These are phyloP conservation scores for Lampris megalopsis DNA, from an alignment of 2,113 vertebrate genomes.

Conservation along the genomic window DNA sequence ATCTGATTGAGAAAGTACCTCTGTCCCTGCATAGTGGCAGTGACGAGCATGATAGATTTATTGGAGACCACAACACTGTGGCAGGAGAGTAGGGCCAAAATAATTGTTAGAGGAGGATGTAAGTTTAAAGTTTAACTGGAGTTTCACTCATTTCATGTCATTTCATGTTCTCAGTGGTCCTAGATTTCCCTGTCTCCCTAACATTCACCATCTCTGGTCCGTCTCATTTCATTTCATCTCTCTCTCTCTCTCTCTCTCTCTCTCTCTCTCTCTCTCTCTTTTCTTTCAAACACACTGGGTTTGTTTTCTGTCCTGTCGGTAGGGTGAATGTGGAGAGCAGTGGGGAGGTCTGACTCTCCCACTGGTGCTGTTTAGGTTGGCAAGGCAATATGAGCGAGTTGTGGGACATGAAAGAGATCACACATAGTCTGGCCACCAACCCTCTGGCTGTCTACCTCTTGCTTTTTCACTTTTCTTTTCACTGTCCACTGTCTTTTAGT, in stretches of 20 bases:
- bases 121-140: slow-evolving; percentile 32
- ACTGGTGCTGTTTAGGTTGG: slow-evolving; percentile 74
- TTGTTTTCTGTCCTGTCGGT: slow-evolving; percentile 76
- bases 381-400: slow-evolving; percentile 61
- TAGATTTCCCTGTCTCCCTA: neutral
- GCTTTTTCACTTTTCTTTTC: slow-evolving; percentile 52
- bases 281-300: slow-evolving; percentile 42
- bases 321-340: slow-evolving; percentile 57
- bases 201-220: too few relatives aligned
- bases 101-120: slow-evolving; percentile 5
- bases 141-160: slow-evolving; percentile 19
- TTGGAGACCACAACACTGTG: slow-evolving; percentile 8
- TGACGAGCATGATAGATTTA: slow-evolving; percentile 57
- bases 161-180: too few relatives aligned
- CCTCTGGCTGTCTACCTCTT: slow-evolving; percentile 41
- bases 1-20: too few relatives aligned
- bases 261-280: neutral
- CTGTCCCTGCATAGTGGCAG: slow-evolving; percentile 26
- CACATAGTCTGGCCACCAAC: slow-evolving; percentile 66
- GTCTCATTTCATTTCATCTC: slow-evolving; percentile 8
- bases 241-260: slow-evolving; percentile 41
- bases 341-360: slow-evolving; percentile 64
- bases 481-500: slow-evolving; percentile 37
- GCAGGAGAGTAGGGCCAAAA: slow-evolving; percentile 34
- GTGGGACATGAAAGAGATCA: slow-evolving; percentile 73